Base-by-base conservation (phyloP, 1,140 invertebrate species). In the Zeugodacus cucurbitae region DNA sequence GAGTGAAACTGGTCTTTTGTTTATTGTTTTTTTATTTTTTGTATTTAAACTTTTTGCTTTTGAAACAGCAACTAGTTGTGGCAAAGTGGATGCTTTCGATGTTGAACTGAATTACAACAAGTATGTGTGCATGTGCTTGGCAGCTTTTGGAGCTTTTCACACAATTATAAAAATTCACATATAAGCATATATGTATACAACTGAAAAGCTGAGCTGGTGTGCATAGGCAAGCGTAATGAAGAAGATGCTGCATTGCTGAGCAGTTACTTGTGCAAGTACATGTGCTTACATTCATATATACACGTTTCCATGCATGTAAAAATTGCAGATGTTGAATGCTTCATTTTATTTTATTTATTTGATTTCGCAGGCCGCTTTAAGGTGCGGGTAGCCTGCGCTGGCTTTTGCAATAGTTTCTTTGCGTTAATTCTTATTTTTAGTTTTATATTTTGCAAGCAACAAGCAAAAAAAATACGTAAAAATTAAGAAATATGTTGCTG, bases 1-100 rank as follows among this genome's bases (percentile, higher is more conserved):
- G 34, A 74, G 67, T 41, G 67, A 74, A 74, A 74, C 67, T 74
- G 67, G 67, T 74, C 32, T 32, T 37, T 74, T 37, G 67, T 37
- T 74, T n/a, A 7, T 37, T 22, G n/a, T 59, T 4, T 57, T 3
- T 11, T 57, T 57, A 57, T 10, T 17, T 20, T 4, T 62, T 74
- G 41, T 67, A 34, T 67, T 34, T 32, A 34, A 11, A 67, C 29
- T 34, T 74, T 74, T 41, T 41, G 20, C 67, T 22, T 17, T 34
- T 74, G 14, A 74, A 74, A 32, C 67, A 37, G 20, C 67, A 74
- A 74, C 67, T 20, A 74, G 67, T 74, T 74, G 67, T 74, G 67
- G 67, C 67, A 17, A 74, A 74, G 67, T 74, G 34, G 32, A 74
- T 74, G 67, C 67, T 34, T 41, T 74, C 67, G 22, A 74, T 74